Conservation (phyloP, 2,797 vertebrate species). For the Myotis pilosus region DNA sequence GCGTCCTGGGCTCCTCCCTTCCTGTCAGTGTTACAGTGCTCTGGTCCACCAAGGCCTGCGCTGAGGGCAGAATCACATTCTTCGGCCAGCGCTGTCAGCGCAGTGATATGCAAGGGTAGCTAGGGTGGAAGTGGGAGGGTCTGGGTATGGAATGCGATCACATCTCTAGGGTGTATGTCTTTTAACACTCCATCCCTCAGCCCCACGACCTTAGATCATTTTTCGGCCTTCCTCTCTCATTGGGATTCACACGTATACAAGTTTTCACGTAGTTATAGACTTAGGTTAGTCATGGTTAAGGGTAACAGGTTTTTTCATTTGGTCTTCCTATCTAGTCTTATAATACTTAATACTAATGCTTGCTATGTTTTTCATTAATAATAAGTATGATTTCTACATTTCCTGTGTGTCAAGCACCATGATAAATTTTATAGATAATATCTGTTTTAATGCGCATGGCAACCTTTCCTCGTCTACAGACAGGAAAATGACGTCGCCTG, state of each 20-base stretch:
- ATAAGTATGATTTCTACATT: not conserved
- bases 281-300: not conserved
- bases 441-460: not conserved
- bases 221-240: not conserved
- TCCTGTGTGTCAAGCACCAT: not conserved
- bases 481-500: not conserved
- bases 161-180: not conserved
- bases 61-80: not conserved
- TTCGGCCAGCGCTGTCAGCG: not conserved
- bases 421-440: not conserved
- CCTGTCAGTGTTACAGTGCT: not conserved
- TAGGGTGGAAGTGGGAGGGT: not conserved
- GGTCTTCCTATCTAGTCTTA: not conserved
- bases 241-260: rapidly evolving
- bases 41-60: not conserved
- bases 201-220: not conserved
- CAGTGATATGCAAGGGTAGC: not conserved
- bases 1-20: not conserved
- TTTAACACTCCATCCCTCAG: not conserved
- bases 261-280: not conserved
- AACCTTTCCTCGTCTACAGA: not conserved
- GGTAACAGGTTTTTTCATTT: not conserved
- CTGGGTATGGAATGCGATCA: not conserved
- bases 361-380: conserved; percentile 19
- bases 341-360: not conserved